These are phyloP conservation scores for Hemithea aestivaria DNA, from an alignment of 2,888 invertebrate genomes.

Conservation along the genomic window DNA sequence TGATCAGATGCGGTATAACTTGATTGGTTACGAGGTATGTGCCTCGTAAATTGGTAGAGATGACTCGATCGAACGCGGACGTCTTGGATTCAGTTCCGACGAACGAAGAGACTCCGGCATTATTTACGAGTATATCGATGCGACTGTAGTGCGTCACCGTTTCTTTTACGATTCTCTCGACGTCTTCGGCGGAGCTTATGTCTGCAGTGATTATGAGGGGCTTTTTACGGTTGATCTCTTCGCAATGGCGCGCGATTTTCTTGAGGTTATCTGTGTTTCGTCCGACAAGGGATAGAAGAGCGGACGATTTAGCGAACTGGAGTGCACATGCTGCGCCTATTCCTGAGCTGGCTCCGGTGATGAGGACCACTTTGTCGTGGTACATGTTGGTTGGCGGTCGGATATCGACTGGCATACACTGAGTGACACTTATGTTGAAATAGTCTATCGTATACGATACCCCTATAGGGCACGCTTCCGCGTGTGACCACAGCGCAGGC, in stretches of 20 bases:
- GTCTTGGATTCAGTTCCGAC: constrained; percentile 37
- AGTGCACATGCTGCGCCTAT: constrained; percentile 59
- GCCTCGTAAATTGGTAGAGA: constrained; percentile 56
- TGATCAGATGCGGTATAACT: constrained; percentile 44
- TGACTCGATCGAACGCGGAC: constrained; percentile 46
- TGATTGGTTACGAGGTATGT: constrained; percentile 49
- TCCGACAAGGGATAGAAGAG: constrained; percentile 50
- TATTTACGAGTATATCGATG: constrained; percentile 58
- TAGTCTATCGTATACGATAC: too few relatives aligned
- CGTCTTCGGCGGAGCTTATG: constrained; percentile 46
- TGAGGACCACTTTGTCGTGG: constrained; percentile 53
- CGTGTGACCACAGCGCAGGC: constrained; percentile 37
- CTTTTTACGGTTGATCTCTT: constrained; percentile 39
- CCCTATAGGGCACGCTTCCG: constrained; percentile 41
- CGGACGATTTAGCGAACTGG: constrained; percentile 49
- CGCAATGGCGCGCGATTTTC: constrained; percentile 46
- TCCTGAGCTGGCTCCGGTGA: constrained; percentile 65
- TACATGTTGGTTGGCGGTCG: constrained; percentile 40
- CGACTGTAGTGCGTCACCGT: constrained; percentile 44
- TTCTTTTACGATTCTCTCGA: constrained; percentile 44
- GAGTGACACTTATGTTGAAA: neutral
- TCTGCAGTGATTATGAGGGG: constrained; percentile 53
- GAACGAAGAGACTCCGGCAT: constrained; percentile 50
- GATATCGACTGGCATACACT: constrained; percentile 30
- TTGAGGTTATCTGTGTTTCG: constrained; percentile 51